Conservation (phyloP, 2,113 vertebrate species). For the Carlito syrichta region DNA sequence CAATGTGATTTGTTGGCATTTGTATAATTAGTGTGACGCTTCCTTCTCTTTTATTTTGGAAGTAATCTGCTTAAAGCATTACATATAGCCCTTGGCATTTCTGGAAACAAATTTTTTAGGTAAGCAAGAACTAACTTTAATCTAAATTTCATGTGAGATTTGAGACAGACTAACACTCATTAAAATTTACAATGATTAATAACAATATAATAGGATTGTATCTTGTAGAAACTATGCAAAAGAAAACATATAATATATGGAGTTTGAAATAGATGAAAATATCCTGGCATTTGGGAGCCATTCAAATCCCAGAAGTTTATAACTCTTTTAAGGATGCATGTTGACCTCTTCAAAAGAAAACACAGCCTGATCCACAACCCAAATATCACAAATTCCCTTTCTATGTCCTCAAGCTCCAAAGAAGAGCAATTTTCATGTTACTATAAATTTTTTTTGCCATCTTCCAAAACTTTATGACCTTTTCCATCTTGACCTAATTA, state of each 20-base stretch:
- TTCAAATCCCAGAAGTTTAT: constrained; percentile 28
- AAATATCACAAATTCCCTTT: constrained; percentile 30
- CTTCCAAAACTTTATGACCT: constrained; percentile 12
- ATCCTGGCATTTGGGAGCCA: constrained; percentile 17
- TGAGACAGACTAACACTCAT: background rate
- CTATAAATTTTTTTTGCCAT: background rate
- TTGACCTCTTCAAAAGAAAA: constrained; percentile 35
- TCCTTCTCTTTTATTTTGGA: constrained; percentile 22
- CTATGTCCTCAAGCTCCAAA: background rate
- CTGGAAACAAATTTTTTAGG: constrained; percentile 8
- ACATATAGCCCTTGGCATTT: background rate
- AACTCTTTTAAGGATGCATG: constrained; percentile 20
- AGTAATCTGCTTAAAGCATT: background rate
- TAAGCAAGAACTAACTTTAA: background rate
- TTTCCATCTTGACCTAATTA: constrained; percentile 9
- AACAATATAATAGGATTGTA: constrained; percentile 1
- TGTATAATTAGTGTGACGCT: background rate
- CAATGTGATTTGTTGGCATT: background rate
- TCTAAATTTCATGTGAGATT: constrained; percentile 19
- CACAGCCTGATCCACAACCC: background rate
- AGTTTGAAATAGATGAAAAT: constrained; percentile 15
- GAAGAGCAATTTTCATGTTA: background rate
- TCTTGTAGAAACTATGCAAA: background rate
- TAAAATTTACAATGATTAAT: constrained; percentile 34
- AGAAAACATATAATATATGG: background rate